Evolutionary conservation across 2,797 vertebrate species (phyloP).

Genomic region (Falco rusticolus): DNA sequence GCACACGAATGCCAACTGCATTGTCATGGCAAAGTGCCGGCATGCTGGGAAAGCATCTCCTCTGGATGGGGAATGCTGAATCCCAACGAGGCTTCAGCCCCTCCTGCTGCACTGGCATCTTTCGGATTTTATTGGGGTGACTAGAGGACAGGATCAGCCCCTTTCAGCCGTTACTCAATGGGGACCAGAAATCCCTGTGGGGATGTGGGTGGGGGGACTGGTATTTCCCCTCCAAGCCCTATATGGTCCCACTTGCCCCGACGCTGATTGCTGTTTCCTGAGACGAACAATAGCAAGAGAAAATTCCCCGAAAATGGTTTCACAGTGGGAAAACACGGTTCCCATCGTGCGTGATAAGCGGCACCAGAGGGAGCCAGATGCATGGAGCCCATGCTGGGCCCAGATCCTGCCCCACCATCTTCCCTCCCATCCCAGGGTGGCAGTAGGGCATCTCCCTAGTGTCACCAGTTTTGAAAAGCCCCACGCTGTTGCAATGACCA

Average conservation of each 20-base stretch:
- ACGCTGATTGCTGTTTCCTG: background rate
- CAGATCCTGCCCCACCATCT: background rate
- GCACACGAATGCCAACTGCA: accelerated
- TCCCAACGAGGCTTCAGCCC: background rate
- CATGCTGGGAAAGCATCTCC: background rate
- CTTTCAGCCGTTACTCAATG: background rate
- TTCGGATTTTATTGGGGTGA: background rate
- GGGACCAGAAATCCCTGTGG: background rate
- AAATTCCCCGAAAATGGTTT: constrained; percentile 29
- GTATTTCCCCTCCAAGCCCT: constrained; percentile 44
- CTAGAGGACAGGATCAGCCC: background rate
- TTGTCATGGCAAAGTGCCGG: background rate
- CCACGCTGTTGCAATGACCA: accelerated
- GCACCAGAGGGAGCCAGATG: background rate
- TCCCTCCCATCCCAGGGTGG: background rate
- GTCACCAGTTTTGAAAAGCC: background rate
- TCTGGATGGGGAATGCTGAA: background rate
- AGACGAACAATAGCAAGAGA: constrained; percentile 32
- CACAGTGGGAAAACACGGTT: accelerated
- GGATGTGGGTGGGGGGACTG: constrained; percentile 32
- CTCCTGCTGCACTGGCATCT: background rate
- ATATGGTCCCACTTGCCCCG: background rate
- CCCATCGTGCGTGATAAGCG: background rate
- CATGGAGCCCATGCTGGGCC: accelerated
- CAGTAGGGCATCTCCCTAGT: background rate